A percentile compares a stretch with the other conserved stretches of the same genome.
phyloP scores from a whole-genome alignment of 2,888 invertebrate genomes.

The Cylindroiulus punctatus region DNA sequence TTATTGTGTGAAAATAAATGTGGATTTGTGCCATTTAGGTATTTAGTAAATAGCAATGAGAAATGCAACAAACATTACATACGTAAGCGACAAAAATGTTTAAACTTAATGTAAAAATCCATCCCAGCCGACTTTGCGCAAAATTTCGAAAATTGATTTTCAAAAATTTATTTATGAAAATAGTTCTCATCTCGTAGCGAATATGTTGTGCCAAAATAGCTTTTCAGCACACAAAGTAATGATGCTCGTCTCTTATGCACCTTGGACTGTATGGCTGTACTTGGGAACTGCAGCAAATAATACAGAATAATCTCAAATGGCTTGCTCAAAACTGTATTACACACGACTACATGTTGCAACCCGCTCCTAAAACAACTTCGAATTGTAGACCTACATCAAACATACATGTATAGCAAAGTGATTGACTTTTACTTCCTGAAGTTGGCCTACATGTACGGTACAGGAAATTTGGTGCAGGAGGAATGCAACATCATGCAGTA shows the following conservation, averaged over 20 bases:
- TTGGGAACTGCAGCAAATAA: too few relatives aligned
- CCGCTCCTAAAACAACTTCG: background rate
- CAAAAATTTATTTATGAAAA: background rate
- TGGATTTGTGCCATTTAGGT: background rate
- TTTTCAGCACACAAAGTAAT: background rate
- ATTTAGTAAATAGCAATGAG: background rate
- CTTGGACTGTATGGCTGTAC: too few relatives aligned
- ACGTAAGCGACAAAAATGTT: too few relatives aligned
- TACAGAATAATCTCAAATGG: too few relatives aligned
- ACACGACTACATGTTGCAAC: too few relatives aligned
- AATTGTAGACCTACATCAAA: background rate
- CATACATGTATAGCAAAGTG: background rate
- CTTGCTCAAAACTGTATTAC: too few relatives aligned
- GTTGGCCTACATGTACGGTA: too few relatives aligned
- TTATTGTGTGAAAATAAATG: background rate
- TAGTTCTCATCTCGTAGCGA: background rate
- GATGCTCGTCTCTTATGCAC: too few relatives aligned
- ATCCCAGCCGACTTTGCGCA: too few relatives aligned
- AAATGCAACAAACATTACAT: background rate
- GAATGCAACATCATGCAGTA: background rate
- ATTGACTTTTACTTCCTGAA: background rate
- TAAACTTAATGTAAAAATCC: too few relatives aligned
- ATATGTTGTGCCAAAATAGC: background rate
- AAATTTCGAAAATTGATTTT: background rate
- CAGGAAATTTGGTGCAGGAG: background rate